phyloP scores from a whole-genome alignment of 2,113 vertebrate species.

The Phoenicopterus ruber region DNA sequence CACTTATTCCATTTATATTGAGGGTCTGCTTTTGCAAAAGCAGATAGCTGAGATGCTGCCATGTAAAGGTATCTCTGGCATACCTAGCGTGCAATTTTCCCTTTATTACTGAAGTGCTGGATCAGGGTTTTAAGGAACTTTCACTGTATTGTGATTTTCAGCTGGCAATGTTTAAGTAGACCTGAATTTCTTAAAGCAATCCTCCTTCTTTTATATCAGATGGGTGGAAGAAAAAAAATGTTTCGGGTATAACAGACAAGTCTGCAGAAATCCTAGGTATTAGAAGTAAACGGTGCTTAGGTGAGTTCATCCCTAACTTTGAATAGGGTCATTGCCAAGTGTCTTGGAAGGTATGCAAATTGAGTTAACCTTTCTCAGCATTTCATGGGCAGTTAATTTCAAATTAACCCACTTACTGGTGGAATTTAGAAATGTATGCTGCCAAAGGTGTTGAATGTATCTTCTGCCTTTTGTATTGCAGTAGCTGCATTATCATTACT shows the following conservation, averaged over 20 bases:
- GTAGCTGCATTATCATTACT: not conserved
- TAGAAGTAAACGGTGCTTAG: not conserved
- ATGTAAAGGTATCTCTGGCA: not conserved
- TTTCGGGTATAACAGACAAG: not conserved
- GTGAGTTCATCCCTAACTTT: not conserved
- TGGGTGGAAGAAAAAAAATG: not conserved
- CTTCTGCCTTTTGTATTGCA: not conserved
- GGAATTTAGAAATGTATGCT: not conserved
- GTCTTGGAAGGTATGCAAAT: not conserved
- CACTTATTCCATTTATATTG: not conserved
- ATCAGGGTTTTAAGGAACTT: not conserved
- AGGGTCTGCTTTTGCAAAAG: not conserved
- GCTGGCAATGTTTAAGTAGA: not conserved
- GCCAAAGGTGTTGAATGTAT: not conserved
- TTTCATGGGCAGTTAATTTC: not conserved
- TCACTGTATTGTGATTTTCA: not conserved
- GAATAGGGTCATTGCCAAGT: not conserved
- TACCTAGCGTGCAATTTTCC: not conserved
- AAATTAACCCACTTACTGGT: not conserved
- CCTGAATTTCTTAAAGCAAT: not conserved
- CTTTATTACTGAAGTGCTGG: not conserved
- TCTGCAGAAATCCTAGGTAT: not conserved
- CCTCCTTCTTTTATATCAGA: not conserved
- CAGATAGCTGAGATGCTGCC: not conserved
- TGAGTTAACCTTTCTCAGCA: not conserved